Conservation (phyloP, 2,888 invertebrate genomes). For the Cheilosia vulpina region DNA sequence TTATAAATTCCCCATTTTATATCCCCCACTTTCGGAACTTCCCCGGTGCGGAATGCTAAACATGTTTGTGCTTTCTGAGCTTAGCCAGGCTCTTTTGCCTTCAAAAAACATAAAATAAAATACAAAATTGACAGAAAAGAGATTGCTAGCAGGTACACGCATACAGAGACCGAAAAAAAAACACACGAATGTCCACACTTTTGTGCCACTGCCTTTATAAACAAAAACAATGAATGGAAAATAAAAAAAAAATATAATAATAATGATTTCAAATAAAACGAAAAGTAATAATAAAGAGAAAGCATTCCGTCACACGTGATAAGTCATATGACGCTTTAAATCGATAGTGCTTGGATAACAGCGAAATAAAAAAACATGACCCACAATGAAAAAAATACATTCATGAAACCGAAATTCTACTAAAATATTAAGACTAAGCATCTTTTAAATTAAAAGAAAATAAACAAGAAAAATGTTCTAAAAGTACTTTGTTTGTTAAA, state of each 20-base stretch:
- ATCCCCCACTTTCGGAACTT: not conserved
- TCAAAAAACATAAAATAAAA: not conserved
- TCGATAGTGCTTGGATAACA: slow-evolving; percentile 32
- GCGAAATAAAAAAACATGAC: not conserved
- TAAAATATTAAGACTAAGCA: slow-evolving; percentile 49
- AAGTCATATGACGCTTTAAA: slow-evolving; percentile 17
- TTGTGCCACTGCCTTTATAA: slow-evolving; percentile 66
- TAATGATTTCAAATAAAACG: not conserved
- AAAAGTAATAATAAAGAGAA: not conserved
- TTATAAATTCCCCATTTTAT: not conserved
- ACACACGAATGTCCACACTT: slow-evolving; percentile 51
- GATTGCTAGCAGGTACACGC: slow-evolving; percentile 10
- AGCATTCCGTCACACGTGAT: slow-evolving; percentile 45
- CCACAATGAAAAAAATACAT: slow-evolving; percentile 5
- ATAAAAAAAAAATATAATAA: not conserved
- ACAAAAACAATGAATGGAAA: slow-evolving; percentile 19
- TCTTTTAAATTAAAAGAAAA: slow-evolving; percentile 65
- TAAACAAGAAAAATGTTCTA: slow-evolving; percentile 15
- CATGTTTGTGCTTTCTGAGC: slow-evolving; percentile 11
- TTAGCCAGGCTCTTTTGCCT: slow-evolving; percentile 24
- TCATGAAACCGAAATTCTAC: slow-evolving; percentile 22
- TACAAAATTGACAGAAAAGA: not conserved
- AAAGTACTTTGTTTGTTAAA: slow-evolving; percentile 48
- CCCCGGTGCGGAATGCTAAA: slow-evolving; percentile 14
- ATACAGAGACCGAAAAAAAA: not conserved